Conservation (phyloP, 2,888 invertebrate species). For the Oxyteleia sp. region DNA sequence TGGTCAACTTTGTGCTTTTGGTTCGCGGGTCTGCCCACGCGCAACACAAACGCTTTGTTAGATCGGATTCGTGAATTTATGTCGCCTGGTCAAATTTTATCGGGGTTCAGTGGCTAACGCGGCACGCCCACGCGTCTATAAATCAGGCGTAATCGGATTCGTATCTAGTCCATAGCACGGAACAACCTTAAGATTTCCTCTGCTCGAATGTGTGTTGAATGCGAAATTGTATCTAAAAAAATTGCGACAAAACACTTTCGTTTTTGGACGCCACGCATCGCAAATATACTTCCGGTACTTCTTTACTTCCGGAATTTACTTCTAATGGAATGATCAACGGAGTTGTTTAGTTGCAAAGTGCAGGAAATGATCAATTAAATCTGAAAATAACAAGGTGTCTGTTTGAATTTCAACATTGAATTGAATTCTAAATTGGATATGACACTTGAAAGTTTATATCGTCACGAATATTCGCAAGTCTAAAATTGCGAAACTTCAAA, state of each 20-base stretch:
- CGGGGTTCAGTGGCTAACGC: constrained; percentile 87
- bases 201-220: constrained; percentile 41
- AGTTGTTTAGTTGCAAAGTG: neutral
- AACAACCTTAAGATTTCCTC: constrained; percentile 69
- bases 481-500: constrained; percentile 55
- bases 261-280: constrained; percentile 6
- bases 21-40: constrained; percentile 79
- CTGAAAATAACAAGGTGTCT: constrained; percentile 33
- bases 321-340: neutral
- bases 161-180: constrained; percentile 77
- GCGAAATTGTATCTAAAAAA: constrained; percentile 53
- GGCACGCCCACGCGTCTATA: constrained; percentile 85
- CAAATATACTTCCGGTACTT: constrained; percentile 13
- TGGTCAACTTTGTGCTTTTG: constrained; percentile 69
- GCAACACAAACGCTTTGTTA: constrained; percentile 78
- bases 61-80: constrained; percentile 85
- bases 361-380: neutral
- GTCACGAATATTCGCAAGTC: constrained; percentile 50
- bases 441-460: constrained; percentile 57
- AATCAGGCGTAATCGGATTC: constrained; percentile 83
- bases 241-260: constrained; percentile 42
- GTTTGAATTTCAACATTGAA: constrained; percentile 43
- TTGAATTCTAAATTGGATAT: constrained; percentile 40
- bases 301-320: constrained; percentile 2
- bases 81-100: constrained; percentile 87